These are phyloP conservation scores for Argynnis bischoffii DNA, from an alignment of 2,888 invertebrate genomes.

Conservation along the genomic window DNA sequence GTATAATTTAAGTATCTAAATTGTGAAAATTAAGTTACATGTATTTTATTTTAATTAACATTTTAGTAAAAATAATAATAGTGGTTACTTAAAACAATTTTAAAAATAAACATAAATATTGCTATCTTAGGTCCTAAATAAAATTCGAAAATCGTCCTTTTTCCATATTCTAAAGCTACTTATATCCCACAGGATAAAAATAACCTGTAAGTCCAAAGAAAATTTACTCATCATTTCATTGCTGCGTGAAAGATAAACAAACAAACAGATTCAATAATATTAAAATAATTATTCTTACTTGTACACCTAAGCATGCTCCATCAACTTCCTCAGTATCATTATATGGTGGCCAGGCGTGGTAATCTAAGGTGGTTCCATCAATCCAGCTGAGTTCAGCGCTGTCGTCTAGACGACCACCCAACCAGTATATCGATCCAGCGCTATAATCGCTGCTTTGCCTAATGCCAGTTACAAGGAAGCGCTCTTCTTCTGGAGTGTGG, in stretches of 20 bases:
- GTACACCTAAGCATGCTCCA: conserved; percentile 68
- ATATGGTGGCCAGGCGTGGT: conserved; percentile 85
- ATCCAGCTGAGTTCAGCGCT: conserved; percentile 80
- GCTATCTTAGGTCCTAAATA: too few species aligned
- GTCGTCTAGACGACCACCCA: conserved; percentile 80
- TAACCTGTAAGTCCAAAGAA: too few species aligned
- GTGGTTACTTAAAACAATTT: too few species aligned
- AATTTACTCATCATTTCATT: background rate
- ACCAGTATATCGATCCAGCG: conserved; percentile 88
- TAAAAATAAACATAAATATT: too few species aligned
- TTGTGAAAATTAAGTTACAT: too few species aligned
- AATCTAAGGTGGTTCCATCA: conserved; percentile 83
- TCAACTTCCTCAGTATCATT: conserved; percentile 70
- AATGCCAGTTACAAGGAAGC: conserved; percentile 86
- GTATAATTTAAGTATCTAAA: too few species aligned
- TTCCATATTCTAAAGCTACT: too few species aligned
- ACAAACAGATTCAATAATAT: too few species aligned
- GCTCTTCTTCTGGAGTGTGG: conserved; percentile 85
- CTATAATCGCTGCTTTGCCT: conserved; percentile 87
- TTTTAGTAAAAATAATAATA: too few species aligned
- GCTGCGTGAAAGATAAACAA: background rate
- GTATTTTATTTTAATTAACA: too few species aligned
- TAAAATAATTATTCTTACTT: conserved; percentile 50
- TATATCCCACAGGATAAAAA: too few species aligned
- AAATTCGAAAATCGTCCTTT: too few species aligned